A percentile compares a stretch with the other conserved stretches of the same genome.
Evolutionary conservation across 2,113 vertebrate species (phyloP).

Genomic region (Mormyrus iriodes): DNA sequence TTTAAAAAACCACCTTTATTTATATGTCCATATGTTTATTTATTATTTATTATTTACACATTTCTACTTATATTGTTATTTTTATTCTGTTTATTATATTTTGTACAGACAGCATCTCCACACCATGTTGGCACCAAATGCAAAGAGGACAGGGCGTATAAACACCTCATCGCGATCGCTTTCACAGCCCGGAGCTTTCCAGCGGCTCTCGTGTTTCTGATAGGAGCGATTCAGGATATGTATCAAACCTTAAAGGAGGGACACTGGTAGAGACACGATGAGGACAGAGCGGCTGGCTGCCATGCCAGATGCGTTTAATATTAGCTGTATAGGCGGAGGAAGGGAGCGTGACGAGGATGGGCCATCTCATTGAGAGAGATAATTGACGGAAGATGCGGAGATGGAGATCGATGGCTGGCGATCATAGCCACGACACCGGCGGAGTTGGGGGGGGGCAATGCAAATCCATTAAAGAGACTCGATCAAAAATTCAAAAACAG

Average conservation of each 20-base stretch:
- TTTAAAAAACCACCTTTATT: too few species aligned
- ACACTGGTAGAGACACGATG: not conserved
- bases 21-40: too few species aligned
- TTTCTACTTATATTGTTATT: not conserved
- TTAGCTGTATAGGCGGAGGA: not conserved
- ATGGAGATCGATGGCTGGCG: slow-evolving; percentile 84
- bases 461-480: slow-evolving; percentile 85
- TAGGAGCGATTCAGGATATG: not conserved
- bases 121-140: not conserved
- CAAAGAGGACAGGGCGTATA: too few species aligned
- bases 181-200: not conserved
- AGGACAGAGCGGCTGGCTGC: not conserved
- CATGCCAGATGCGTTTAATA: slow-evolving; percentile 2
- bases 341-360: not conserved
- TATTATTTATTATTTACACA: too few species aligned
- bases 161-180: not conserved
- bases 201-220: not conserved
- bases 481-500: slow-evolving; percentile 98
- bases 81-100: not conserved
- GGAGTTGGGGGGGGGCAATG: slow-evolving; percentile 79
- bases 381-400: slow-evolving; percentile 78
- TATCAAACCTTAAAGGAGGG: not conserved
- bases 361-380: slow-evolving; percentile 55
- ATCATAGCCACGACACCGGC: slow-evolving; percentile 77
- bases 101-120: not conserved